Evolutionary conservation across 2,888 invertebrate species (phyloP), one percentile per base, ranked within the genome.

Genomic region (Hymenopus coronatus): DNA sequence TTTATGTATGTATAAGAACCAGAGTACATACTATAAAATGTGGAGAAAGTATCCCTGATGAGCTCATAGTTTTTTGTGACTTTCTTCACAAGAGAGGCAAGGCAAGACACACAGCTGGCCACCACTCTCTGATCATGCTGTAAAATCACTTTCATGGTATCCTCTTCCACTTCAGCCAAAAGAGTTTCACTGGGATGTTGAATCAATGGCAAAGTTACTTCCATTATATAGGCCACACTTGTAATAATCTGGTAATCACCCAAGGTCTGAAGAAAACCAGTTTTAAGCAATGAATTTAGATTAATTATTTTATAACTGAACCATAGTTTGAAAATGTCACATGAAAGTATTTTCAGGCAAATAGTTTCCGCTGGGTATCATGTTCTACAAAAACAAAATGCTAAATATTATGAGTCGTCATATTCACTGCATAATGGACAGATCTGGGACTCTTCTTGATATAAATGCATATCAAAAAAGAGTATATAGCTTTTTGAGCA

Each of bases 161-260:
- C 94, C 91, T 94, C 94, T 91, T 95, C 95, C 46, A 95, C 92
- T 90, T 94, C 94, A 27, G 93, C 92, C 83, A 95, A 92, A 91
- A 95, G 94, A 87, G 93, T 93, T 91, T 95, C 94, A 90, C 94
- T 94, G 1, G 95, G 95, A 92, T 95, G 95, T 89, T 94, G 94
- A 93, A 95, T 94, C 83, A 95, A 92, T 3, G 95, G 95, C 83
- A 96, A 94, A 27, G 95, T 94, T 90, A 94, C 92, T 91, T 95
- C 95, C 90, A 95, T 92, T 90, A 95, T 95, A 89, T 94, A 92
- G 27, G 94, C 94, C 86, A 94, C 94, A 91, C 94, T 93, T 90
- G 94, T 93, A 84, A 94, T 92, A 84, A 94, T 93, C 91, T 92
- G 91, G 90, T 93, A 92, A 91, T 94, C 94, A 88, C 93, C 92